Conservation (phyloP, 2,888 invertebrate genomes). For the Mayetiola destructor region DNA sequence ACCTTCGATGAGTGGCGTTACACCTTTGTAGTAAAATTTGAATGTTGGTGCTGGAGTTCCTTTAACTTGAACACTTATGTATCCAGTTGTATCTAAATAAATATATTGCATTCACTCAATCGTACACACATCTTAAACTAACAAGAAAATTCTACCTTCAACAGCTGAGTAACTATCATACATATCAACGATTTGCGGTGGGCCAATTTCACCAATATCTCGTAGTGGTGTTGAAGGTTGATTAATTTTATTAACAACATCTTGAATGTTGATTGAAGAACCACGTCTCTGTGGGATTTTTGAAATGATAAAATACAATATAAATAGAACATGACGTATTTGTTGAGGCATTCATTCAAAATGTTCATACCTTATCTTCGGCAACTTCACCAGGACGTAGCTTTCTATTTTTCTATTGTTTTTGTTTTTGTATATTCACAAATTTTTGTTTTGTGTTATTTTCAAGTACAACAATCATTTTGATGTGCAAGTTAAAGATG, state of each 20-base stretch:
- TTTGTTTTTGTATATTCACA: neutral
- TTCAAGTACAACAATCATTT: neutral
- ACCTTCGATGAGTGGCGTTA: slow-evolving; percentile 83
- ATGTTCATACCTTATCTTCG: slow-evolving; percentile 9
- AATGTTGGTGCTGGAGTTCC: slow-evolving; percentile 91
- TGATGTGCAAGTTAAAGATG: neutral
- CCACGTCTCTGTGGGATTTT: neutral
- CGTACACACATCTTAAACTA: neutral
- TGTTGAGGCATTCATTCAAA: neutral
- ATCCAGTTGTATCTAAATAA: slow-evolving; percentile 70
- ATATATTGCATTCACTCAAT: neutral
- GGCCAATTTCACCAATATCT: slow-evolving; percentile 63
- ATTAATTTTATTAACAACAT: slow-evolving; percentile 79
- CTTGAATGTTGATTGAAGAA: slow-evolving; percentile 50
- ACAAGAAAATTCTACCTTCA: slow-evolving; percentile 54
- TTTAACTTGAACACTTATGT: slow-evolving; percentile 83
- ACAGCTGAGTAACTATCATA: slow-evolving; percentile 91
- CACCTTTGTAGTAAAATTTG: slow-evolving; percentile 86
- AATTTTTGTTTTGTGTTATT: neutral
- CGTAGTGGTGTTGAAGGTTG: slow-evolving; percentile 80
- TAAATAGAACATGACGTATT: neutral
- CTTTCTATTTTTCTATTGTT: slow-evolving; percentile 4
- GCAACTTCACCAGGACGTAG: slow-evolving; percentile 3
- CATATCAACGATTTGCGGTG: slow-evolving; percentile 81
- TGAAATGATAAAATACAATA: neutral